Evolutionary conservation across 2,113 vertebrate species (phyloP), one percentile per base, ranked within the genome.

Genomic region (Stigmatopora nigra): DNA sequence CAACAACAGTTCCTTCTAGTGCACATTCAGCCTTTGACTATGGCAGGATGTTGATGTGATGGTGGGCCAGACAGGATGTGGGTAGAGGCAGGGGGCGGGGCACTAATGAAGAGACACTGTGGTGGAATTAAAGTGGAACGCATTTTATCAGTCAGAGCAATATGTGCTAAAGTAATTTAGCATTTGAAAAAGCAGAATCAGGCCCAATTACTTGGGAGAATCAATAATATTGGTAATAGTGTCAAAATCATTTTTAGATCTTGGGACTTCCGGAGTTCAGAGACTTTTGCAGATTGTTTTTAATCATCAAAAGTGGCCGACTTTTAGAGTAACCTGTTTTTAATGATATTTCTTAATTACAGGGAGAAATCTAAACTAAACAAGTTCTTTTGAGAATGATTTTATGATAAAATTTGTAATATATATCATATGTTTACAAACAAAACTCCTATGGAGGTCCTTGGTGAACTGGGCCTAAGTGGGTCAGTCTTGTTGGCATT

Each of bases 361-460:
- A 31, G 25, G 25, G 25, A 1, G 3, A 31, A 31, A 31, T 2
- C 25, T 31, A 31, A 31, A 31, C 25, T 31, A 31, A 31, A 31
- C 25, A 2, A 31, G 36, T 22, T 64, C 19, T 60, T 19, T 22
- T 56, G 14, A 36, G 7, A 47, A 44, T 61, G 7, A 69, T 13
- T 19, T 10, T 41, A 13, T 44, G 66, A 46, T 41, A 73, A 53
- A 67, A 1, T 0, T 62, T 62, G 13, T 22, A 48, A 14, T 25
- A n/a, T 65, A 58, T 60, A 20, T 6, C 58, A 22, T 36, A 0
- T 77, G 71, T 86, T 78, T 77, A 71, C 64, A 68, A 67, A 76
- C 69, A 71, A 19, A 61, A 19, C 61, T 61, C 19, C 36, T n/a
- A 3, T 57, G 44, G 55, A 19, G 61, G 63, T 8, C 62, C 49